Conservation (phyloP, 2,888 invertebrate species). For the Euclidia mi region DNA sequence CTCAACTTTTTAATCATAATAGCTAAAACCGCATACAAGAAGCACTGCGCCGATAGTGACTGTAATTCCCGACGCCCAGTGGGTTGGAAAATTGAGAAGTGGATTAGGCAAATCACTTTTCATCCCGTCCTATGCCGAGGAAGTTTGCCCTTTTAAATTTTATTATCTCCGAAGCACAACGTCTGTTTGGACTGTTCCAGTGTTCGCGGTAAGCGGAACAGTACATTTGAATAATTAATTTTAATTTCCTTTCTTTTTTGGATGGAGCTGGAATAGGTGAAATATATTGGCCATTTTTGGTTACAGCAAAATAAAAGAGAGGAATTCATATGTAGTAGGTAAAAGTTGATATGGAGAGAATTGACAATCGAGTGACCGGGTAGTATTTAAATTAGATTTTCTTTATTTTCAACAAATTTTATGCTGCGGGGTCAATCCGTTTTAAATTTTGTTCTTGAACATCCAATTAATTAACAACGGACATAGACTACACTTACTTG, state of each 20-base stretch:
- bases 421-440: too few species aligned
- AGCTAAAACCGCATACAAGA: constrained; percentile 40
- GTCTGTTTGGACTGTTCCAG: constrained; percentile 51
- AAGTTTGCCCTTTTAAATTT: constrained; percentile 89
- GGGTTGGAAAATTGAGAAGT: constrained; percentile 88
- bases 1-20: constrained; percentile 21
- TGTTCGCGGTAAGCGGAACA: constrained; percentile 53
- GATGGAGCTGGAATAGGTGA: too few species aligned
- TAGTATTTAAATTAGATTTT: too few species aligned
- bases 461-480: too few species aligned
- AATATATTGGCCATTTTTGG: too few species aligned
- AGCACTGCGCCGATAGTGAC: constrained; percentile 67
- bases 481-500: too few species aligned
- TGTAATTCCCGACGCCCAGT: constrained; percentile 76
- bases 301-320: too few species aligned
- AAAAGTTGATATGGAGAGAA: too few species aligned
- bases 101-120: constrained; percentile 90
- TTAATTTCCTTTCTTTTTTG: constrained; percentile 31
- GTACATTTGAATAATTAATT: constrained; percentile 51
- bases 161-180: constrained; percentile 80
- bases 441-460: too few species aligned
- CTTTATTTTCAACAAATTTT: too few species aligned
- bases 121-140: constrained; percentile 80
- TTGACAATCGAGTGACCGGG: too few species aligned
- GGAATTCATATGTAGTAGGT: too few species aligned